These are phyloP conservation scores for Bathynomus jamesi DNA, from an alignment of 1,140 invertebrate genomes.

Conservation along the genomic window DNA sequence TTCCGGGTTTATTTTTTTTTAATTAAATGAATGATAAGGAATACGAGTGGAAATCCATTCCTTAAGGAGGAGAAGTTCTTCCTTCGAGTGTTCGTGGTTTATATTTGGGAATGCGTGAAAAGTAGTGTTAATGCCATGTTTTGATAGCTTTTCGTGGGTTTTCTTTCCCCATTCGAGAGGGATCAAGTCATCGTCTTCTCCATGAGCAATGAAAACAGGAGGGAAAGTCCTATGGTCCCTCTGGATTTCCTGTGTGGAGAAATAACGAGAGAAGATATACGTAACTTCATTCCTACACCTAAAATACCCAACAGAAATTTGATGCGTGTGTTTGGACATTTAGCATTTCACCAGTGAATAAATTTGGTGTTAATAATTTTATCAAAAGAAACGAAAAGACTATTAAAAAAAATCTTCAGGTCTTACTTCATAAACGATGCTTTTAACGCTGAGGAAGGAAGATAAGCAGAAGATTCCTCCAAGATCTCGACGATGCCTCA, in stretches of 20 bases:
- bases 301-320: neutral
- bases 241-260: neutral
- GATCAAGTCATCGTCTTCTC: neutral
- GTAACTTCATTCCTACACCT: neutral
- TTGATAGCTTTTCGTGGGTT: neutral
- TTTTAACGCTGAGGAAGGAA: neutral
- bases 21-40: too few species aligned
- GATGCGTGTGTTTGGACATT: neutral
- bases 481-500: neutral
- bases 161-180: neutral
- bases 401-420: neutral
- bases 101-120: neutral
- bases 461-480: neutral
- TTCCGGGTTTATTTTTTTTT: too few species aligned
- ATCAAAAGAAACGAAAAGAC: neutral
- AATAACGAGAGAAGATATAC: neutral
- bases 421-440: neutral
- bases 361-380: neutral
- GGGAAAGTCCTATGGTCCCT: neutral
- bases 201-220: neutral
- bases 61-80: neutral
- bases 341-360: neutral
- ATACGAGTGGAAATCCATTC: too few species aligned
- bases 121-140: neutral
- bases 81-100: neutral